Evolutionary conservation across 1,140 invertebrate species (phyloP).

Genomic region (Ceratosolen solmsi): DNA sequence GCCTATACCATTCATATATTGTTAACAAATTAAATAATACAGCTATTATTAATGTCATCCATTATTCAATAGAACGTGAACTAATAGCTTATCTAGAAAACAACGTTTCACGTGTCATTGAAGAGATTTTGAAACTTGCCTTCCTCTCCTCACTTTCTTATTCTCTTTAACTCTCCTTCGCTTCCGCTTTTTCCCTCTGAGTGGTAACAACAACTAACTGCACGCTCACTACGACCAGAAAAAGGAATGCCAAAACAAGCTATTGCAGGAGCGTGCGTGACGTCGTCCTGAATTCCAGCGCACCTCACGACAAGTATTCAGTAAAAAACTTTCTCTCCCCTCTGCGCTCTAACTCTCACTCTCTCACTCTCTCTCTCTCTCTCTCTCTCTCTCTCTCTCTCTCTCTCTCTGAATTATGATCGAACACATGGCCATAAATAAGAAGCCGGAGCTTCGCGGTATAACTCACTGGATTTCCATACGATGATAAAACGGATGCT

Average conservation of each 20-base stretch:
- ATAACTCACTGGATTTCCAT: slow-evolving; percentile 72
- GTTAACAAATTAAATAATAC: too few species aligned
- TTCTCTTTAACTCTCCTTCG: background rate
- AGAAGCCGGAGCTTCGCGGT: slow-evolving; percentile 63
- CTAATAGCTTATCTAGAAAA: too few species aligned
- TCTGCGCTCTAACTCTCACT: background rate
- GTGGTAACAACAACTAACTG: background rate
- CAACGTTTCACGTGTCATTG: background rate
- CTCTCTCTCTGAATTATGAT: slow-evolving; percentile 64
- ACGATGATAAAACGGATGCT: slow-evolving; percentile 71
- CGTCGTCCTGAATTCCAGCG: slow-evolving; percentile 48
- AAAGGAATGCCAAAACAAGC: slow-evolving; percentile 16
- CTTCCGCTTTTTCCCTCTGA: background rate
- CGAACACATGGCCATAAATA: slow-evolving; percentile 66
- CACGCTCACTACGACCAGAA: background rate
- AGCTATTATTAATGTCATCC: too few species aligned
- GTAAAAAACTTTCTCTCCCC: background rate
- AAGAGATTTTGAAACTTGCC: background rate
- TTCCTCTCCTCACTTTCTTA: background rate
- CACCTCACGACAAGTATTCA: slow-evolving; percentile 12
- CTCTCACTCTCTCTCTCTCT: slow-evolving; percentile 47
- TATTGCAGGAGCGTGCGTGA: slow-evolving; percentile 28
- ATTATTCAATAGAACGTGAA: too few species aligned
- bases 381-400: background rate
- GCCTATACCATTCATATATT: too few species aligned